A percentile compares a stretch with the other conserved stretches of the same genome.
Conservation (phyloP, 2,797 vertebrate genomes). For the Neostethus bicornis region DNA sequence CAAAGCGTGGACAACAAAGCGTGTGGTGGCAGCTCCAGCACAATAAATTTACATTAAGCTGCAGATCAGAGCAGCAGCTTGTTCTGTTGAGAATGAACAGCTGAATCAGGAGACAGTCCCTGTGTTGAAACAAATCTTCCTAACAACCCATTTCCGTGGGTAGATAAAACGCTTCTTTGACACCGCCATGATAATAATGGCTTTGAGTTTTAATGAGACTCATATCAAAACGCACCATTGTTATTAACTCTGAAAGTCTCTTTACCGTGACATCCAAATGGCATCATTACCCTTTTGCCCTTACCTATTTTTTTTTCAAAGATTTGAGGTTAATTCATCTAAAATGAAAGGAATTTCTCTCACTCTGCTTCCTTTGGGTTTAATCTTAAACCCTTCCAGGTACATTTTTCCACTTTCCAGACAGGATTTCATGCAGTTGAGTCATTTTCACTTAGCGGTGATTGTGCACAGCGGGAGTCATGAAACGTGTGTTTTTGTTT, state of each 20-base stretch:
- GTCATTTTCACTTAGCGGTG: conserved; percentile 57
- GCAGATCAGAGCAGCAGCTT: conserved; percentile 54
- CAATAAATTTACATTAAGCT: conserved; percentile 56
- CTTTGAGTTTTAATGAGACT: conserved; percentile 62
- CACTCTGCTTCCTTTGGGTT: conserved; percentile 26
- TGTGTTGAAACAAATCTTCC: conserved; percentile 57
- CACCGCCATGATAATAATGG: conserved; percentile 38
- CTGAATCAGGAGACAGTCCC: conserved; percentile 47
- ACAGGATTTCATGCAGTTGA: conserved; percentile 58
- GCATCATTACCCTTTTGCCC: conserved; percentile 46
- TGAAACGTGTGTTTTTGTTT: conserved; percentile 45
- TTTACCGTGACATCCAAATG: conserved; percentile 29
- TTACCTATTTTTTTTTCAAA: conserved; percentile 46
- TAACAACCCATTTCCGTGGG: conserved; percentile 59
- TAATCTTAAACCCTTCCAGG: conserved; percentile 26
- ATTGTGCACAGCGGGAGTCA: conserved; percentile 44
- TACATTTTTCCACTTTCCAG: conserved; percentile 18
- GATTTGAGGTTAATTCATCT: conserved; percentile 44
- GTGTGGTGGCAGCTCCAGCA: conserved; percentile 21
- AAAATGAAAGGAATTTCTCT: conserved; percentile 31
- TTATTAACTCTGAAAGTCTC: conserved; percentile 48
- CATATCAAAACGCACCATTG: conserved; percentile 45
- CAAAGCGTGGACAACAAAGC: conserved; percentile 45
- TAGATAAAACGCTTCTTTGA: conserved; percentile 52
- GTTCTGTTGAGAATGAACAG: conserved; percentile 41